Evolutionary conservation across 2,888 invertebrate species (phyloP), one percentile per base, ranked within the genome.

Genomic region (Phyllotreta striolata): DNA sequence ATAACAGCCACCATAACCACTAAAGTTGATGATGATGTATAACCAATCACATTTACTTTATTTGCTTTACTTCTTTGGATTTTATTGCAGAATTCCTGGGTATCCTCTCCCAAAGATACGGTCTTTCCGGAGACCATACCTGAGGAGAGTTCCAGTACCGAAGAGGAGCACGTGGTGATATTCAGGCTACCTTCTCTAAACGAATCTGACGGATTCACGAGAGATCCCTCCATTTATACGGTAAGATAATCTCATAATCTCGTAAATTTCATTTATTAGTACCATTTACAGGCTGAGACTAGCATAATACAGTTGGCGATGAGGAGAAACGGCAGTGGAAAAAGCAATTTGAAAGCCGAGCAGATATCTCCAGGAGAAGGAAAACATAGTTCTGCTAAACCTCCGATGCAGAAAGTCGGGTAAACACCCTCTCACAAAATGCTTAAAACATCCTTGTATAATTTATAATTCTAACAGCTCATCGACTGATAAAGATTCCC

Each of bases 111-210:
- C 3, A 94, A 95, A 80, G 94, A 94, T 68, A 92, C 91, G 10
- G 90, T 90, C 62, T 94, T 95, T 78, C 95, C 95, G 7, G 95
- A 95, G 85, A 95, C 95, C 6, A 95, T 95, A 73, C 95, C 95
- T 0, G 95, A 95, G 82, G 95, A 95, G 81, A 94, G 93, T 77
- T 95, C 95, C 3, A 95, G 94, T 74, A 91, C 93, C 59, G 95
- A 95, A 81, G 95, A 95, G 77, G 95, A 95, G 79, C 93, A 95
- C 79, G 93, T 95, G 76, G 94, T 94, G 60, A 94, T 95, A 76
- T 93, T 94, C 79, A 86, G 93, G 14, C 82, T 94, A 39, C 93
- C 93, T 1, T 90, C 92, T 0, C 86, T 91, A 56, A 85, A 86
- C 72, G 90, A 89, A 72, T 85, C 86, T 0, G 89, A 90, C 62